A percentile compares a stretch with the other conserved stretches of the same genome.
Evolutionary conservation across 2,888 invertebrate genomes (phyloP).

Genomic region (Eutolmus rufibarbis): DNA sequence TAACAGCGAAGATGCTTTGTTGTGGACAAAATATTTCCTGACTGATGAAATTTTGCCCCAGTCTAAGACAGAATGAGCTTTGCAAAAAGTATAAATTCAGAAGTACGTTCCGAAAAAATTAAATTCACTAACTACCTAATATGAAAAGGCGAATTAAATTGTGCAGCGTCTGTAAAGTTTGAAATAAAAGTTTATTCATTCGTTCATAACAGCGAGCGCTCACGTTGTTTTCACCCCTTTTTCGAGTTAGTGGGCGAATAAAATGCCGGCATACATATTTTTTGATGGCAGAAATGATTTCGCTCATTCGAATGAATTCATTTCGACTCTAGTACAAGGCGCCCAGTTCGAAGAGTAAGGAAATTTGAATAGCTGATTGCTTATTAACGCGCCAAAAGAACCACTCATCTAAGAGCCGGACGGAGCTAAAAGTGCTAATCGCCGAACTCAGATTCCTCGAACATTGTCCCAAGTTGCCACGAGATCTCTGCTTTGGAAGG

Average conservation of each 20-base stretch:
- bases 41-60: too few relatives aligned
- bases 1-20: too few relatives aligned
- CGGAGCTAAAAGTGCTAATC: not conserved
- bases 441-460: not conserved
- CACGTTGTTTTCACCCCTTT: not conserved
- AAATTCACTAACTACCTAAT: too few relatives aligned
- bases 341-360: not conserved
- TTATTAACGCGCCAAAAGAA: not conserved
- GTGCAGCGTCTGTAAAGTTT: too few relatives aligned
- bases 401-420: not conserved
- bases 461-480: not conserved
- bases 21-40: too few relatives aligned
- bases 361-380: not conserved
- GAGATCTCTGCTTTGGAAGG: not conserved
- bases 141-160: too few relatives aligned
- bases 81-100: too few relatives aligned
- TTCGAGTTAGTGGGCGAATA: not conserved
- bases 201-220: not conserved
- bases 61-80: too few relatives aligned
- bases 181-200: not conserved
- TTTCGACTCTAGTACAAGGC: slow-evolving; percentile 7
- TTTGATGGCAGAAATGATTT: not conserved
- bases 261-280: not conserved
- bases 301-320: slow-evolving; percentile 7
- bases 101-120: too few relatives aligned